Conservation (phyloP, 2,113 vertebrate species). For the Ammodytes dubius region DNA sequence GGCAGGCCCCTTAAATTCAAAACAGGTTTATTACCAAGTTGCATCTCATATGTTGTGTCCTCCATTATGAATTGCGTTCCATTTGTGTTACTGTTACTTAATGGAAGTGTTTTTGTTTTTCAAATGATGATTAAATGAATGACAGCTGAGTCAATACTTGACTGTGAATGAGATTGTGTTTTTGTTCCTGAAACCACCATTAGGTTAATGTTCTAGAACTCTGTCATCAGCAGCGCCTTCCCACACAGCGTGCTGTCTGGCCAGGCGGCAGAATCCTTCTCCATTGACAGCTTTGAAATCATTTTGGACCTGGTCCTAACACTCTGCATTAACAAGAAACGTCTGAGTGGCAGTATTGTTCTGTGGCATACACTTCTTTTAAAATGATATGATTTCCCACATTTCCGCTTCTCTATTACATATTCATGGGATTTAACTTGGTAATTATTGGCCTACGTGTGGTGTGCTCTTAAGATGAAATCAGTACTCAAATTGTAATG, state of each 20-base stretch:
- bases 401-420: neutral
- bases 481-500: neutral
- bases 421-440: neutral
- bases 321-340: conserved; percentile 24
- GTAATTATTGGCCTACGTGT: neutral
- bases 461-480: neutral
- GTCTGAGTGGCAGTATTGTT: conserved; percentile 2
- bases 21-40: neutral
- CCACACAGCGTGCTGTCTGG: conserved; percentile 51
- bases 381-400: neutral
- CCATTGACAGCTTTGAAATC: conserved; percentile 21
- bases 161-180: conserved; percentile 9
- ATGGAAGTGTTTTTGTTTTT: neutral
- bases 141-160: neutral
- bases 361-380: conserved; percentile 7
- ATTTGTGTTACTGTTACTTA: neutral
- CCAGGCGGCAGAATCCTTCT: conserved; percentile 43
- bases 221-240: conserved; percentile 38
- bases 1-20: neutral
- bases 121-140: neutral
- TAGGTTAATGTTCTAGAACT: conserved; percentile 35
- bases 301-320: conserved; percentile 23
- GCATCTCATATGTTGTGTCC: neutral
- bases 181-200: conserved; percentile 33
- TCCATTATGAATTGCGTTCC: neutral